Conservation (phyloP, 2,797 vertebrate genomes). For the Anguilla anguilla region DNA sequence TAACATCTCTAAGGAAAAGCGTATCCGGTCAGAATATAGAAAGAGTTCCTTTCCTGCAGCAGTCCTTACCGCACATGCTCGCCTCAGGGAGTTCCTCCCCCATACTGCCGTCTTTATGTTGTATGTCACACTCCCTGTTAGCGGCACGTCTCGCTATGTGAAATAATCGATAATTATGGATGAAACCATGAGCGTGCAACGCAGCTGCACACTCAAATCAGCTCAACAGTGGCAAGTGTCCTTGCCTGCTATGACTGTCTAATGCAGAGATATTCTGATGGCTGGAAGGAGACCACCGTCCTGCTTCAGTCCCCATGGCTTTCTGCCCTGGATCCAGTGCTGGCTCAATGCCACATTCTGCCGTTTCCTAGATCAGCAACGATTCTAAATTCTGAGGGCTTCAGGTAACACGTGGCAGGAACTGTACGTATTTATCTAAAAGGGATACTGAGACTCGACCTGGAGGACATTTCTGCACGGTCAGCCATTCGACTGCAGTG, state of each 20-base stretch:
- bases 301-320: background rate
- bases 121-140: background rate
- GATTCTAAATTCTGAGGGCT: background rate
- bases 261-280: background rate
- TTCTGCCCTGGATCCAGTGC: background rate
- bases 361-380: background rate
- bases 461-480: background rate
- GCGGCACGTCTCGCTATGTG: background rate
- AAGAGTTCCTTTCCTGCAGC: background rate
- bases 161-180: background rate
- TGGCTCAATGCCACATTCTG: background rate
- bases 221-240: background rate
- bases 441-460: background rate
- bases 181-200: background rate
- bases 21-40: background rate
- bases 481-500: background rate
- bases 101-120: background rate
- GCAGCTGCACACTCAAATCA: background rate
- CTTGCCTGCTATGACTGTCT: background rate
- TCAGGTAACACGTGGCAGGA: background rate
- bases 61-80: background rate
- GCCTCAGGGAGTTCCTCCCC: background rate
- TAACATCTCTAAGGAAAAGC: background rate
- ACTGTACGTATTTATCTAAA: background rate
- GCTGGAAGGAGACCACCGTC: background rate